Base-by-base conservation (phyloP, 1,140 invertebrate genomes). In the Homalodisca vitripennis region DNA sequence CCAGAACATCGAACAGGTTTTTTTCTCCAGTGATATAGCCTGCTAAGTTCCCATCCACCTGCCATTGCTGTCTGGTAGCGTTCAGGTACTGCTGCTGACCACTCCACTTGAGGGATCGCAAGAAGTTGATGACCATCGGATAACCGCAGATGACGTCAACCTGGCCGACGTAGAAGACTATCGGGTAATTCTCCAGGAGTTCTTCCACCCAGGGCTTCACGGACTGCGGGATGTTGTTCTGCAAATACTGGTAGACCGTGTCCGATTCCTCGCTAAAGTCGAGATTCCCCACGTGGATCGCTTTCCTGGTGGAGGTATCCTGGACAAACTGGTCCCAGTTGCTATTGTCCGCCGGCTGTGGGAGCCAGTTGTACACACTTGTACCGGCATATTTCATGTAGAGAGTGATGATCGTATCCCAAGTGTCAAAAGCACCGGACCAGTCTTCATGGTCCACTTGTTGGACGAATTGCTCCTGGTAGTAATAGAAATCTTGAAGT, bases 61-160 rank as follows among this genome's bases (percentile, higher is more conserved):
- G 76, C 81, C 83, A 85, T 3, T 83, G 77, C 10, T 73, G 63
- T 60, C 81, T 73, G 2, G 77, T 70, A 1, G 81, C 77, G 3
- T 70, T 72, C 34, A 76, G 73, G 69, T 82, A 85, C 10, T 77
- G 69, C 10, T 78, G 73, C 14, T 63, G 63, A 14, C 79, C 77
- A 17, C 70, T 74, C 84, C 84, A 85, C 6, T 77, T 67, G 12
- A 85, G 69, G 2, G 75, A 78, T 24, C 77, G 68, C 22, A 94
- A 77, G 76, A 89, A 93, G 73, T 88, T 89, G 55, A 89, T 84
- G 0, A 91, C 93, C 46, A 91, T 75, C 0, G 91, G 87, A 78
- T 92, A 92, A 1, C 91, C 88, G 1, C 93, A 88, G 73, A 94
- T 92, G n/a, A 95, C 89, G 76, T 95, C 92, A 41, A 94, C 75